Percentiles rank a stretch among this genome's conserved stretches.
Conservation (phyloP, 2,113 vertebrate species). For the Elachura formosa region DNA sequence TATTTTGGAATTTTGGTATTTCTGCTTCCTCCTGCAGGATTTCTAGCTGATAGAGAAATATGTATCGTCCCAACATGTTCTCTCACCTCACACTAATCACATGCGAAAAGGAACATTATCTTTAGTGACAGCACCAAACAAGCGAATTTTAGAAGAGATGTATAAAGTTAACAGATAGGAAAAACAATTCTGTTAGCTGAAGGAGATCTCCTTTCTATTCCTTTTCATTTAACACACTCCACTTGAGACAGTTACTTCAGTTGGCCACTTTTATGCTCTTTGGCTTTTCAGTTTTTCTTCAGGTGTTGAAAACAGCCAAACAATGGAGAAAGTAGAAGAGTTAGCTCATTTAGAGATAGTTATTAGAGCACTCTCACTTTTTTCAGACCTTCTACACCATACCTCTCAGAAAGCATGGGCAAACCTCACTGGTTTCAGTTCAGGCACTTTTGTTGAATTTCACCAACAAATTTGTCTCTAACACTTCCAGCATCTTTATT, state of each 20-base stretch:
- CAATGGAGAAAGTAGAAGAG: not conserved
- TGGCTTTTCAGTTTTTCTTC: not conserved
- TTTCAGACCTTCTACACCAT: not conserved
- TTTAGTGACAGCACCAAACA: not conserved
- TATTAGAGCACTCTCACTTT: not conserved
- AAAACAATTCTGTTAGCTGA: not conserved
- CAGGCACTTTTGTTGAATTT: not conserved
- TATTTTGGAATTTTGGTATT: not conserved
- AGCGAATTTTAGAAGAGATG: not conserved
- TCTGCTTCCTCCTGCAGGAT: not conserved
- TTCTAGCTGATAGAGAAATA: not conserved
- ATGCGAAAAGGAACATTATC: not conserved
- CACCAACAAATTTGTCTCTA: not conserved
- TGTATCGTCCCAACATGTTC: not conserved
- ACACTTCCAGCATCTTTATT: not conserved
- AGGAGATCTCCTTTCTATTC: not conserved
- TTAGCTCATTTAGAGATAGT: not conserved
- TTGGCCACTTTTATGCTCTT: not conserved
- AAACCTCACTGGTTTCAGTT: conserved; percentile 17
- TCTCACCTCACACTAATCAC: not conserved
- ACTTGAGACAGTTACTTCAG: not conserved
- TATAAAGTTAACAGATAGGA: not conserved
- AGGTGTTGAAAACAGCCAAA: not conserved
- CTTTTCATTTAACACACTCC: not conserved
- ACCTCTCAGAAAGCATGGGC: not conserved